Evolutionary conservation across 2,113 vertebrate genomes (phyloP).

Genomic region (Nycticorax nycticorax): DNA sequence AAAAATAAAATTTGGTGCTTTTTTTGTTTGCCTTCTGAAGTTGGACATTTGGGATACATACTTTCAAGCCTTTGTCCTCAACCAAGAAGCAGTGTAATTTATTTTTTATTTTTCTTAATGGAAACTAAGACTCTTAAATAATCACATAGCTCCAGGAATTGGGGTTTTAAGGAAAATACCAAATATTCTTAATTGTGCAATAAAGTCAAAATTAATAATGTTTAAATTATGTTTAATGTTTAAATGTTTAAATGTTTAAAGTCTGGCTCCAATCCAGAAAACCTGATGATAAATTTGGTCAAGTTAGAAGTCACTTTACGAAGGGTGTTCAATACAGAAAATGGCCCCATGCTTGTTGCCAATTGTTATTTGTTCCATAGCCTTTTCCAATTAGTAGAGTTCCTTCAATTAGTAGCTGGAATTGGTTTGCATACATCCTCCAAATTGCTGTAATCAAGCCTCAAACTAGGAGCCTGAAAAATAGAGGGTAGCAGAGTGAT

Average conservation of each 20-base stretch:
- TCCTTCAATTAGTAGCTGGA: slow-evolving; percentile 49
- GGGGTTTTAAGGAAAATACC: background rate
- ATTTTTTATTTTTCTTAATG: background rate
- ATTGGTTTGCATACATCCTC: slow-evolving; percentile 38
- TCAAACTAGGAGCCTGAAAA: slow-evolving; percentile 24
- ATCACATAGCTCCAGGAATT: background rate
- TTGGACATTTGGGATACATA: background rate
- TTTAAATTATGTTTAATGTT: no score
- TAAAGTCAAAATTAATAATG: background rate
- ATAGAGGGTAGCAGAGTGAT: background rate
- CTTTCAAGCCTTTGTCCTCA: background rate
- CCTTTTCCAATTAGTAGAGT: slow-evolving; percentile 41
- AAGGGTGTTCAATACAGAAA: background rate
- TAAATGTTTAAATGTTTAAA: no score
- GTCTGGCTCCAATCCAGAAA: background rate
- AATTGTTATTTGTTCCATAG: slow-evolving; percentile 38
- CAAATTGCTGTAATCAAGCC: slow-evolving; percentile 55
- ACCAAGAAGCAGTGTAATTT: background rate
- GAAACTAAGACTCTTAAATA: background rate
- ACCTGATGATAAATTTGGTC: background rate
- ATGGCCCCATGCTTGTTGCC: background rate
- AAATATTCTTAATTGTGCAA: background rate
- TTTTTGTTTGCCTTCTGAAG: background rate
- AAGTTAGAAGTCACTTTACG: background rate
- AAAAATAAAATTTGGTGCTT: background rate